Conservation (phyloP, 2,797 vertebrate species). For the Arnoldichthys spilopterus region DNA sequence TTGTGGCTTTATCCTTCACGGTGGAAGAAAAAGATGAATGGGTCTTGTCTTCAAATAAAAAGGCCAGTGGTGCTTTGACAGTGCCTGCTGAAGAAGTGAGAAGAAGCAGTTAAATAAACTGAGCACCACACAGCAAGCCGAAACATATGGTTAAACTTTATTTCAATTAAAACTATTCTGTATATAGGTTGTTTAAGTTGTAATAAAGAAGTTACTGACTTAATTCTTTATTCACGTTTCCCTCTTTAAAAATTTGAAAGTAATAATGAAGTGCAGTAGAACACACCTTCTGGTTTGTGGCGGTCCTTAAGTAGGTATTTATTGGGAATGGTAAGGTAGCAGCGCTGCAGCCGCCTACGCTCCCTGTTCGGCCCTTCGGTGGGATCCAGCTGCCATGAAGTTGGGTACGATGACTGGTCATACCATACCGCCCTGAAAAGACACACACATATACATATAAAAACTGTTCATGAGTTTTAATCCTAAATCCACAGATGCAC, state of each 20-base stretch:
- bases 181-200: too few species aligned
- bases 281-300: slow-evolving; percentile 88
- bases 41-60: slow-evolving; percentile 96
- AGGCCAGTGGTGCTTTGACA: slow-evolving; percentile 87
- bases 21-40: slow-evolving; percentile 97
- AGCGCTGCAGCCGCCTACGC: slow-evolving; percentile 92
- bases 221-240: too few species aligned
- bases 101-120: slow-evolving; percentile 27
- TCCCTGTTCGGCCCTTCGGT: slow-evolving; percentile 97
- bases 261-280: too few species aligned
- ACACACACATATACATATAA: background rate
- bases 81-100: slow-evolving; percentile 74
- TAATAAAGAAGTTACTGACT: too few species aligned
- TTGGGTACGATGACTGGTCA: slow-evolving; percentile 90
- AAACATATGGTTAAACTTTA: background rate
- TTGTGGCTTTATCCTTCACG: slow-evolving; percentile 99
- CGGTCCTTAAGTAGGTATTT: slow-evolving; percentile 96
- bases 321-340: slow-evolving; percentile 97
- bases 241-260: too few species aligned
- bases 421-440: slow-evolving; percentile 91
- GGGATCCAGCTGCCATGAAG: slow-evolving; percentile 96
- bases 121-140: too few species aligned
- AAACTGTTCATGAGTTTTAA: background rate
- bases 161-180: too few species aligned
- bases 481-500: background rate